Evolutionary conservation across 2,797 vertebrate genomes (phyloP), one percentile per base, ranked within the genome.

Genomic region (Acanthopagrus latus): DNA sequence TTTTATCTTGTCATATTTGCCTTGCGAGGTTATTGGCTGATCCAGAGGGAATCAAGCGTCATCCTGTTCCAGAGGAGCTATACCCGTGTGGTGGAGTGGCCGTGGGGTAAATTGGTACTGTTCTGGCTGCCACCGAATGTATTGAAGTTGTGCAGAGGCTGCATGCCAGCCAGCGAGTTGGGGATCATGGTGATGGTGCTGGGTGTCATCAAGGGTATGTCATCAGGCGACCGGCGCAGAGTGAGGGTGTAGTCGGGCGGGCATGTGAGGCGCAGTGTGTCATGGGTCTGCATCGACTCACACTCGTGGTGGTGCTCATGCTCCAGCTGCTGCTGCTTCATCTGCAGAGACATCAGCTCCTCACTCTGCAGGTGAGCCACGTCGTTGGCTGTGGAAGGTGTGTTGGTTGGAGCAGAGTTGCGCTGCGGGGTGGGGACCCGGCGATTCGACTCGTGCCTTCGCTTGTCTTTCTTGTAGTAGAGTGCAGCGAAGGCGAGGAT

Each of bases 181-280:
- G 98, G 97, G 87, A 98, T 97, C 97, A 99, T 98, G 87, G 97
- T 98, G 93, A 99, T 99, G 90, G 97, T 98, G 90, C 97, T 98
- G 68, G 98, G 96, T 0, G 97, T 96, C 97, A 98, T 98, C 54
- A 99, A 94, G 0, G 97, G 97, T 68, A 99, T 95, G 89, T 99
- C 97, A 0, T 99, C 97, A 0, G 97, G 97, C 0, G 97, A 98
- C 6, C 97, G 92, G 54, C 97, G 96, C 71, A 99, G 94, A 2
- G 97, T 98, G 11, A 99, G 96, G 0, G 97, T 96, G 90, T 99
- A 99, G 94, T 99, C 98, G 0, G 98, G 97, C 0, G 97, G 97
- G 78, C 97, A 98, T 41, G 96, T 93, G 52, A 99, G 96, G 58
- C 97, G 91, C 74, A 99, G 94, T 0, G 97, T 93, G 86, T 98